Evolutionary conservation across 1,140 invertebrate genomes (phyloP).

Genomic region (Hyles vespertilio): DNA sequence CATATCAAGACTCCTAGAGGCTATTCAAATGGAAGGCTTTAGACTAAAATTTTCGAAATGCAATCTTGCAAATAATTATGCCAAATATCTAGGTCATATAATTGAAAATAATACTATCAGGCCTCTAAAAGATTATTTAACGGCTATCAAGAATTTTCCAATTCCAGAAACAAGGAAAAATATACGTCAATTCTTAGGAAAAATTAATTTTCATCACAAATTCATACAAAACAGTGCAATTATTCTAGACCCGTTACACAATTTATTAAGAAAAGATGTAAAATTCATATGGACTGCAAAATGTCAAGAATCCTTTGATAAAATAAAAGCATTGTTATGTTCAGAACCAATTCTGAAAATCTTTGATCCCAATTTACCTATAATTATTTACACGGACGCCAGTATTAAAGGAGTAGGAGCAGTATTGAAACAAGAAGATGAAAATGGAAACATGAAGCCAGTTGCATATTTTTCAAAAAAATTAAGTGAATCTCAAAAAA

Average conservation of each 20-base stretch:
- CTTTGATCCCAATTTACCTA: constrained; percentile 35
- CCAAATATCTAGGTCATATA: constrained; percentile 40
- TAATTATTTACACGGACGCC: constrained; percentile 42
- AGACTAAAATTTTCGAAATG: constrained; percentile 48
- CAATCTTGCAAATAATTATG: constrained; percentile 24
- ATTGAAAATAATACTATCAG: constrained; percentile 41
- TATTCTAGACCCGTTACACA: constrained; percentile 40
- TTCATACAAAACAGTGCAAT: constrained; percentile 41
- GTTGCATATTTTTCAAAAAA: constrained; percentile 23
- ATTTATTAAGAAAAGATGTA: constrained; percentile 26
- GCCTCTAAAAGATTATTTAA: constrained; percentile 42
- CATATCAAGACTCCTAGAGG: constrained; percentile 18
- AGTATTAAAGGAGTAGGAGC: constrained; percentile 41
- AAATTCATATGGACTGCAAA: constrained; percentile 39
- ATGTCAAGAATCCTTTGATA: constrained; percentile 42
- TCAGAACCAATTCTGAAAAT: constrained; percentile 43
- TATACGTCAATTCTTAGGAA: constrained; percentile 37
- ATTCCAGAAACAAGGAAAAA: constrained; percentile 28
- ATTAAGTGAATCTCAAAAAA: constrained; percentile 22
- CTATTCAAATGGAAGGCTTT: constrained; percentile 34
- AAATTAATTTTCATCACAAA: constrained; percentile 24
- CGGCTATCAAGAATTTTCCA: constrained; percentile 44
- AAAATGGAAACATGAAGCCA: constrained; percentile 11
- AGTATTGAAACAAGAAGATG: constrained; percentile 23
- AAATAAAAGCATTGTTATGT: constrained; percentile 43